phyloP scores from a whole-genome alignment of 1,140 invertebrate genomes.

The Polypedilum pembai region DNA sequence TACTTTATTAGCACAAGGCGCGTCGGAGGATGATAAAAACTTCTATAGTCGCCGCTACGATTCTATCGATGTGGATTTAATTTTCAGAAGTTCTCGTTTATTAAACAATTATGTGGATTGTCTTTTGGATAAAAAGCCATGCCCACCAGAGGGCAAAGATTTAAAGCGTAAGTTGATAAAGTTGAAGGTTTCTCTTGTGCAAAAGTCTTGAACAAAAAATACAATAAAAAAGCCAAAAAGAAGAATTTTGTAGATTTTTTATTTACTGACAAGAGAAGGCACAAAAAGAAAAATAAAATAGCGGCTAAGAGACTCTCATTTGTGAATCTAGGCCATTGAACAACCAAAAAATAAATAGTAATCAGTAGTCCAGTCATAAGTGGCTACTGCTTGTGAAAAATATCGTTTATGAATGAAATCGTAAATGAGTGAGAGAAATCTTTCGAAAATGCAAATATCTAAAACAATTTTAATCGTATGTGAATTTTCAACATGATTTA shows the following conservation, averaged over 20 bases:
- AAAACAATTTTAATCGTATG: too few relatives aligned
- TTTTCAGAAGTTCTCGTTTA: constrained; percentile 49
- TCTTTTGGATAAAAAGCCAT: constrained; percentile 47
- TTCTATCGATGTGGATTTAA: constrained; percentile 49
- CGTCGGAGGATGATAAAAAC: not conserved
- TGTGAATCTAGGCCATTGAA: constrained; percentile 21
- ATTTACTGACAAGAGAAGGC: not conserved
- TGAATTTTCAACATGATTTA: not conserved
- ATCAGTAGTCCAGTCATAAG: not conserved
- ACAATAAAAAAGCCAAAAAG: not conserved
- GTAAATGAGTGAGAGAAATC: not conserved
- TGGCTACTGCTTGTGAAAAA: not conserved
- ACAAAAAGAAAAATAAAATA: not conserved
- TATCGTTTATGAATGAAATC: not conserved
- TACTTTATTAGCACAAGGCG: not conserved
- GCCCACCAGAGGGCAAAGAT: constrained; percentile 50
- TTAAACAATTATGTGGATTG: constrained; percentile 53
- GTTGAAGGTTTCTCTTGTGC: not conserved
- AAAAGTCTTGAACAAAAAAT: not conserved
- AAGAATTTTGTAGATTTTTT: not conserved
- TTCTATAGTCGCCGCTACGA: constrained; percentile 43
- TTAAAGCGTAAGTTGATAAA: constrained; percentile 48
- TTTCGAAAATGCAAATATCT: too few relatives aligned
- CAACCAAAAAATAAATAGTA: constrained; percentile 14
- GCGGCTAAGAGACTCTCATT: not conserved